Evolutionary conservation across 1,140 invertebrate species (phyloP).

Genomic region (Brachionus sp.): DNA sequence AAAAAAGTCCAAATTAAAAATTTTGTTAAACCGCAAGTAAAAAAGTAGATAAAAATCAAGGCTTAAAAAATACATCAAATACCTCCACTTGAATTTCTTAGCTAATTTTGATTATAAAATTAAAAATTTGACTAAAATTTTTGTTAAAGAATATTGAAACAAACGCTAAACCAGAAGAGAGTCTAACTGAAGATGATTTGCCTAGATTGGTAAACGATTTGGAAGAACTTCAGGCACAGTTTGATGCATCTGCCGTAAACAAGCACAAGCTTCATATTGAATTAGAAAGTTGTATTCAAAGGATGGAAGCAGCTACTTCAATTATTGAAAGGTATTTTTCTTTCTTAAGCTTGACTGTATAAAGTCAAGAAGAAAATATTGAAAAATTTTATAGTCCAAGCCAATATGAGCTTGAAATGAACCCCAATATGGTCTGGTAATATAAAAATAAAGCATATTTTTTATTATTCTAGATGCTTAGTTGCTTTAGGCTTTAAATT

Average conservation of each 20-base stretch:
- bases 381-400: conserved; percentile 22
- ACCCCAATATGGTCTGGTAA: conserved; percentile 17
- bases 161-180: conserved; percentile 48
- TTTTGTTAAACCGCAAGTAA: no score
- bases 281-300: conserved; percentile 56
- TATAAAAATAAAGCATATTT: background rate
- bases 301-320: conserved; percentile 58
- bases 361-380: background rate
- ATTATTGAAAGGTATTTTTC: conserved; percentile 53
- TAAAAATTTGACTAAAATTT: background rate
- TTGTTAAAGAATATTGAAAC: conserved; percentile 38
- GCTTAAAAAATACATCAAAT: background rate
- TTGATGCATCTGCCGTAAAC: conserved; percentile 56
- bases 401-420: background rate
- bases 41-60: no score
- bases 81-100: background rate
- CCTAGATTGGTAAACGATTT: conserved; percentile 54
- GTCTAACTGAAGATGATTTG: conserved; percentile 50
- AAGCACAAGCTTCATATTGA: conserved; percentile 58
- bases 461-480: background rate
- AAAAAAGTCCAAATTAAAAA: no score
- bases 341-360: background rate
- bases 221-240: conserved; percentile 53
- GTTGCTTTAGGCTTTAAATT: background rate
- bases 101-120: background rate